Evolutionary conservation across 2,888 invertebrate genomes (phyloP).

Genomic region (Epinotia ramella): DNA sequence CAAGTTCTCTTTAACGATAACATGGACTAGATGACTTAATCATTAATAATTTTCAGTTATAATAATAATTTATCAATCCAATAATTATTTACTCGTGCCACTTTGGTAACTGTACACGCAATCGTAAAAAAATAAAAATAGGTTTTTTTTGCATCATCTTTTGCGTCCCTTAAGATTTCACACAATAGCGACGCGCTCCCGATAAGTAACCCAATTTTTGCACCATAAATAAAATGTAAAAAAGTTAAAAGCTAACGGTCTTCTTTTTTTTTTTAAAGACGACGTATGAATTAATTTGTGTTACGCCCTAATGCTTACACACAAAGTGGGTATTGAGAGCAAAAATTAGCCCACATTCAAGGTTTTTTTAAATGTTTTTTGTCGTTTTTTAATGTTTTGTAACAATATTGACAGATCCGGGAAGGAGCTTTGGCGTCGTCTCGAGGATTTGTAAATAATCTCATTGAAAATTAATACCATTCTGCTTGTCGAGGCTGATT

Average conservation of each 20-base stretch:
- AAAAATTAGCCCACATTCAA: constrained; percentile 84
- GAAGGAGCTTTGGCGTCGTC: constrained; percentile 59
- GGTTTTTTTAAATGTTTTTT: constrained; percentile 53
- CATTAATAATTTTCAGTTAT: constrained; percentile 68
- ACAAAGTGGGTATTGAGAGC: constrained; percentile 80
- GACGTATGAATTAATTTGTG: constrained; percentile 80
- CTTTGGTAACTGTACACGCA: constrained; percentile 53
- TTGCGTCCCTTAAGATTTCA: constrained; percentile 61
- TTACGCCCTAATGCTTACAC: constrained; percentile 81
- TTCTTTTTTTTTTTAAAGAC: constrained; percentile 59
- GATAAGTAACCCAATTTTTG: constrained; percentile 85
- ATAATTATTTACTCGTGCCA: constrained; percentile 57
- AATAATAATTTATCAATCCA: constrained; percentile 68
- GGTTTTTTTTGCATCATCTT: constrained; percentile 45
- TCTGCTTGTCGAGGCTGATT: constrained; percentile 72
- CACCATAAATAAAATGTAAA: constrained; percentile 82
- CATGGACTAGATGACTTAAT: constrained; percentile 50
- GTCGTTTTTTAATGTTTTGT: constrained; percentile 71
- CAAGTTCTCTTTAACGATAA: constrained; percentile 41
- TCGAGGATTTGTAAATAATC: constrained; percentile 82
- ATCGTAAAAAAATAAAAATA: constrained; percentile 44
- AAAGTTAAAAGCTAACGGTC: constrained; percentile 77
- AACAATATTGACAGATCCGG: constrained; percentile 83
- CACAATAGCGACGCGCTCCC: constrained; percentile 76
- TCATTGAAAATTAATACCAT: constrained; percentile 81